Conservation (phyloP, 1,140 invertebrate genomes). For the Heliconius eleuchia region DNA sequence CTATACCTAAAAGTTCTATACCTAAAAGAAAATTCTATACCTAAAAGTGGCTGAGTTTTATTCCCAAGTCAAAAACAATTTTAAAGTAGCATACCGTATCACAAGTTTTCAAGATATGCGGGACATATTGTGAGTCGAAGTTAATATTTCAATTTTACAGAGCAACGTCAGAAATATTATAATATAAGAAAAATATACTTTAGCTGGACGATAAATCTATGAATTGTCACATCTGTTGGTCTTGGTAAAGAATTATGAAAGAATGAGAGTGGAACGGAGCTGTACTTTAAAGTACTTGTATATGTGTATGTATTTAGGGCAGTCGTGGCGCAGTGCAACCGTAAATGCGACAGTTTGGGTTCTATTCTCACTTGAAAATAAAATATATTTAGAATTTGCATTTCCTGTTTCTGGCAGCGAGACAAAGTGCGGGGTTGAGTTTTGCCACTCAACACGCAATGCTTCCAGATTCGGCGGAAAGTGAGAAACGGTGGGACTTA, state of each 20-base stretch:
- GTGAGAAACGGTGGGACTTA: too few relatives aligned
- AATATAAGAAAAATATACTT: slow-evolving; percentile 14
- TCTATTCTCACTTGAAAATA: too few relatives aligned
- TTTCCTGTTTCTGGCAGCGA: too few relatives aligned
- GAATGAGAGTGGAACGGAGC: neutral
- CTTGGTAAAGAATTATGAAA: neutral
- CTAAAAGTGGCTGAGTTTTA: neutral
- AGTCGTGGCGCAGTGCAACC: too few relatives aligned
- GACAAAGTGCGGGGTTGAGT: too few relatives aligned
- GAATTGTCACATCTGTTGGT: slow-evolving; percentile 12
- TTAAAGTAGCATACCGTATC: slow-evolving; percentile 10
- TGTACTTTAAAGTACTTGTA: too few relatives aligned
- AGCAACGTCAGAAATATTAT: slow-evolving; percentile 6
- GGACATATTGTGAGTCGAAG: slow-evolving; percentile 13
- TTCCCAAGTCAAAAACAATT: slow-evolving; percentile 14
- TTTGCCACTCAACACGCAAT: too few relatives aligned
- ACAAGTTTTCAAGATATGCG: slow-evolving; percentile 13
- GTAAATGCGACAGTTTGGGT: too few relatives aligned
- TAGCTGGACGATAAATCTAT: slow-evolving; percentile 6
- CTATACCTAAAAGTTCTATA: neutral
- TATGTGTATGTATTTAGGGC: too few relatives aligned
- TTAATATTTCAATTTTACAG: slow-evolving; percentile 12
- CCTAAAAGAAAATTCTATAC: neutral
- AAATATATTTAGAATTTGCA: too few relatives aligned
- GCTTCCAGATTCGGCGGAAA: too few relatives aligned